A percentile compares a stretch with the other conserved stretches of the same genome.
phyloP scores from a whole-genome alignment of 35 echinoderm and acorn worm genomes.

The Eucidaris tribuloides region DNA sequence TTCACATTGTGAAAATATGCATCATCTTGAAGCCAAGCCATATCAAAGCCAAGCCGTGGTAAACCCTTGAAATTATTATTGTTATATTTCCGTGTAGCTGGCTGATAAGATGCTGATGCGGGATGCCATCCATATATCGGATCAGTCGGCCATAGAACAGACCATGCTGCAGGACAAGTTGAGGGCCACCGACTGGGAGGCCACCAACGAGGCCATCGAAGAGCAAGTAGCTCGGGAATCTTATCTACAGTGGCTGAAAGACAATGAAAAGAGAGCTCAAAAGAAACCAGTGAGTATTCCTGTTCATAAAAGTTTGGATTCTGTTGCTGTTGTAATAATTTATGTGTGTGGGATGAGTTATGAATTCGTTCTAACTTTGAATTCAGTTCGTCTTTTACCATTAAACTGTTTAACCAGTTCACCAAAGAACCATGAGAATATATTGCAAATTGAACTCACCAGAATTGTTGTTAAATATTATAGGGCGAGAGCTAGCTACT shows the following conservation, averaged over 20 bases:
- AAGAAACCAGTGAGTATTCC: slow-evolving; percentile 82
- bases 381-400: too few species aligned
- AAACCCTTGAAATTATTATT: too few species aligned
- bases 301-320: background rate
- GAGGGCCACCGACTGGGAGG: slow-evolving; percentile 96
- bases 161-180: slow-evolving; percentile 98
- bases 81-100: too few species aligned
- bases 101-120: slow-evolving; percentile 84
- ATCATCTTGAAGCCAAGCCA: too few species aligned
- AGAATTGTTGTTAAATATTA: too few species aligned
- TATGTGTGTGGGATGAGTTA: background rate
- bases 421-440: too few species aligned
- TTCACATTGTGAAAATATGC: too few species aligned
- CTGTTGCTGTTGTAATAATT: background rate
- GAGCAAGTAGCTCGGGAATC: slow-evolving; percentile 94
- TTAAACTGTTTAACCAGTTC: too few species aligned
- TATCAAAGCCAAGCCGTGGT: too few species aligned
- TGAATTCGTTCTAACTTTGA: too few species aligned
- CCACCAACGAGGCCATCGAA: slow-evolving; percentile 92
- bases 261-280: slow-evolving; percentile 87
- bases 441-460: too few species aligned
- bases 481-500: too few species aligned
- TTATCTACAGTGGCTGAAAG: slow-evolving; percentile 92
- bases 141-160: slow-evolving; percentile 75
- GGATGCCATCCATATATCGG: slow-evolving; percentile 75